Evolutionary conservation across 1,140 invertebrate species (phyloP).

Genomic region (Mycetomoellerius zeteki): DNA sequence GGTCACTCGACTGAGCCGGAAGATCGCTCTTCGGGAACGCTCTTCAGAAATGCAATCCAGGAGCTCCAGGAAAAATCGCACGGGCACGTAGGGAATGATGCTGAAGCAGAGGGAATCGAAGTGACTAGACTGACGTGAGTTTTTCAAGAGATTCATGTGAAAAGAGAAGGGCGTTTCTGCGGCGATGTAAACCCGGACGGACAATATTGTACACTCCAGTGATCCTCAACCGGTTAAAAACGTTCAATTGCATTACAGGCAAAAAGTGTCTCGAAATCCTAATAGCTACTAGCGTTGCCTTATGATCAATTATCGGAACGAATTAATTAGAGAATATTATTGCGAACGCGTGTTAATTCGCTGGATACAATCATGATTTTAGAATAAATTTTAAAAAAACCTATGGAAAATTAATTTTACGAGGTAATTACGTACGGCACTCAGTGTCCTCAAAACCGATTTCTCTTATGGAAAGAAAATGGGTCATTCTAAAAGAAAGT

Average conservation of each 20-base stretch:
- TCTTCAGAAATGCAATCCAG: conserved; percentile 22
- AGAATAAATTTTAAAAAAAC: background rate
- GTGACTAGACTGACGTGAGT: conserved; percentile 47
- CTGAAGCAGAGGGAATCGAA: conserved; percentile 26
- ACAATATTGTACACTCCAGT: background rate
- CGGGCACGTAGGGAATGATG: conserved; percentile 36
- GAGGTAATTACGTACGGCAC: background rate
- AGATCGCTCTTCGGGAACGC: conserved; percentile 14
- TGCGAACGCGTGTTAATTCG: background rate
- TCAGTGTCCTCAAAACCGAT: background rate
- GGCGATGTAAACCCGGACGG: conserved; percentile 11
- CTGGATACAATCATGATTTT: background rate
- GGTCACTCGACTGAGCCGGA: background rate
- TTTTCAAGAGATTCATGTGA: conserved; percentile 47
- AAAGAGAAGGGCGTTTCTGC: conserved; percentile 34
- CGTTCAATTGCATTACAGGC: background rate
- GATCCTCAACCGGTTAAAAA: background rate
- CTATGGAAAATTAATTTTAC: conserved; percentile 8
- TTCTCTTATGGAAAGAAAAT: background rate
- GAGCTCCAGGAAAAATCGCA: conserved; percentile 26
- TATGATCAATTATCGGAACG: background rate
- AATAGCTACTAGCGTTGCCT: background rate
- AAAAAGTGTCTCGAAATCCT: background rate
- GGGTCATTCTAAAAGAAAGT: conserved; percentile 37
- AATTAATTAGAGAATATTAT: background rate